Evolutionary conservation across 2,888 invertebrate species (phyloP).

Genomic region (Candidula unifasciata): DNA sequence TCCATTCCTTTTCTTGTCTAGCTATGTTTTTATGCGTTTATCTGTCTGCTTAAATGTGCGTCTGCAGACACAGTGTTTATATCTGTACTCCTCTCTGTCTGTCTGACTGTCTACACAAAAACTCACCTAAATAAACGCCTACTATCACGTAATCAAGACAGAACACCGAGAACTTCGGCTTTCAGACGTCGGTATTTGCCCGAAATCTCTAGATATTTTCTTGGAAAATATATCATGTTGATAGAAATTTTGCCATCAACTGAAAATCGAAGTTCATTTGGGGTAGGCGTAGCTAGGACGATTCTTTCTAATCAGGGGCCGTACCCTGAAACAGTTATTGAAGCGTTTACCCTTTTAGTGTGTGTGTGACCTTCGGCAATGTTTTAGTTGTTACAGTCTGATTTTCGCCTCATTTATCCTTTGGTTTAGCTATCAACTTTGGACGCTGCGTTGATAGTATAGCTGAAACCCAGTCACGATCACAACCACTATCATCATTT

Average conservation of each 20-base stretch:
- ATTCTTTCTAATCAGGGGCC: not conserved
- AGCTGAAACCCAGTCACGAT: too few relatives aligned
- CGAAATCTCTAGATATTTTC: constrained; percentile 25
- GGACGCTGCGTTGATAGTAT: not conserved
- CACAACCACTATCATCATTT: too few relatives aligned
- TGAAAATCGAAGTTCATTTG: constrained; percentile 1
- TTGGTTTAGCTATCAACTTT: not conserved
- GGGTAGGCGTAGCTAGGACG: not conserved
- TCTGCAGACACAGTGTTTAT: too few relatives aligned
- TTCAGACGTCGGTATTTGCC: not conserved
- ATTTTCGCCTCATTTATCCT: not conserved
- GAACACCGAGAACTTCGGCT: not conserved
- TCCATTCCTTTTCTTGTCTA: too few relatives aligned
- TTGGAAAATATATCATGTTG: constrained; percentile 36
- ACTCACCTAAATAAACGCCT: not conserved
- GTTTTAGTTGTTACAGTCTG: too few relatives aligned
- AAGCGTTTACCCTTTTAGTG: not conserved
- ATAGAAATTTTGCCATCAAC: not conserved
- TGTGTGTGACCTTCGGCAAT: too few relatives aligned
- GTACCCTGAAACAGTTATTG: not conserved
- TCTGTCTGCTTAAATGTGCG: too few relatives aligned
- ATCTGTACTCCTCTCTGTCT: not conserved
- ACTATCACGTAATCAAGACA: not conserved
- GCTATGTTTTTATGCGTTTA: not conserved
- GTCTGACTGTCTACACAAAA: not conserved